Conservation (phyloP, 92 coral and sea anemone species). For the Porites cylindrica region DNA sequence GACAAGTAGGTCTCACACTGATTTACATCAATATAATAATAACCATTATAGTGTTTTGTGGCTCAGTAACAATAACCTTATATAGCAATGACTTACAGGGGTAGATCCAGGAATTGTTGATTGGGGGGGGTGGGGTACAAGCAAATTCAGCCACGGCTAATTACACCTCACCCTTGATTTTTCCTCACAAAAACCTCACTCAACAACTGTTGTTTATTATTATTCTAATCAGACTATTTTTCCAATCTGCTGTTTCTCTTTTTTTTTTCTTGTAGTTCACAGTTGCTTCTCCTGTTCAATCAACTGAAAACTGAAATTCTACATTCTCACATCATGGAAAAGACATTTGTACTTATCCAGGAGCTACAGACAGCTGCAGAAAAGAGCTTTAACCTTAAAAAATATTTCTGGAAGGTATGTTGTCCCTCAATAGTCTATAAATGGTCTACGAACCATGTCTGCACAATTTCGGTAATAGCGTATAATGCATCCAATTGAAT, state of each 20-base stretch:
- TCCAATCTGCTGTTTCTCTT: too few relatives aligned
- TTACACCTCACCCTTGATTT: too few relatives aligned
- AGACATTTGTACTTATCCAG: conserved; percentile 85
- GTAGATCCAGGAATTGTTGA: too few relatives aligned
- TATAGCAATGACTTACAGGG: too few relatives aligned
- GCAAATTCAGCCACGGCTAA: too few relatives aligned
- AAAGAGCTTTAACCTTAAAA: conserved; percentile 85
- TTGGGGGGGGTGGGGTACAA: too few relatives aligned
- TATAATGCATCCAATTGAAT: background rate
- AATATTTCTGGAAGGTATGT: conserved; percentile 95
- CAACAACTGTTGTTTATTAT: too few relatives aligned
- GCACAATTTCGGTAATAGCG: too few relatives aligned
- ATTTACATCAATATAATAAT: background rate
- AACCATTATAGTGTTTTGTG: too few relatives aligned
- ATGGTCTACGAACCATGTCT: background rate
- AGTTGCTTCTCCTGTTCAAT: conserved; percentile 81
- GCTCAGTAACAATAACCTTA: too few relatives aligned
- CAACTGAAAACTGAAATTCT: conserved; percentile 92
- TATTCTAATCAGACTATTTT: too few relatives aligned
- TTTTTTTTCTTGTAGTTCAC: conserved; percentile 71
- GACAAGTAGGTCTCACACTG: conserved; percentile 69
- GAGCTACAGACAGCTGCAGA: conserved; percentile 92
- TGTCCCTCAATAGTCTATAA: background rate
- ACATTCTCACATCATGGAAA: conserved; percentile 88
- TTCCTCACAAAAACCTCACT: too few relatives aligned